These are phyloP conservation scores for Parazoanthus atlanticus DNA, from an alignment of 92 coral and sea anemone species.

Conservation along the genomic window DNA sequence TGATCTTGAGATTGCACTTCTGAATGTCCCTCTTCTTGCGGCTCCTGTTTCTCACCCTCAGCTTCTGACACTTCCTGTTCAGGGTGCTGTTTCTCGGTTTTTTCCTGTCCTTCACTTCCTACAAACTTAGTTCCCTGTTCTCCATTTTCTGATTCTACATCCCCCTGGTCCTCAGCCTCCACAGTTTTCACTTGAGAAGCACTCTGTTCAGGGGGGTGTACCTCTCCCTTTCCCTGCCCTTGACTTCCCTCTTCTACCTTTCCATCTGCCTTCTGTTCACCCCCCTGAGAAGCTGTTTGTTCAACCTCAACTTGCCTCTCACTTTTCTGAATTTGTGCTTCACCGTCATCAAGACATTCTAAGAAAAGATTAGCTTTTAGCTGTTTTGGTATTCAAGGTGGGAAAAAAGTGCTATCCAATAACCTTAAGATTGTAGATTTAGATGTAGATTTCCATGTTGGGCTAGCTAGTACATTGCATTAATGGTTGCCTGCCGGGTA, in stretches of 20 bases:
- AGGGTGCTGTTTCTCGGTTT: conserved; percentile 4
- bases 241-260: conserved; percentile 35
- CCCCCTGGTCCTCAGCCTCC: conserved; percentile 27
- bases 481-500: too few relatives aligned
- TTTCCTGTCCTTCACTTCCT: conserved; percentile 18
- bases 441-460: too few relatives aligned
- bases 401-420: too few relatives aligned
- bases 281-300: conserved; percentile 45
- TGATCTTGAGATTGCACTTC: not conserved
- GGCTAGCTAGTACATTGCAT: too few relatives aligned
- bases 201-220: conserved; percentile 42
- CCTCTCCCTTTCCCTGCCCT: conserved; percentile 20
- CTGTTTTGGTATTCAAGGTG: too few relatives aligned
- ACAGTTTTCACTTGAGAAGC: conserved; percentile 22
- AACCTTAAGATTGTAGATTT: too few relatives aligned
- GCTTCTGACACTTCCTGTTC: not conserved
- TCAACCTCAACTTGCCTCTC: conserved; percentile 24
- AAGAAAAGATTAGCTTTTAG: conserved; percentile 14
- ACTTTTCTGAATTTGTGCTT: not conserved
- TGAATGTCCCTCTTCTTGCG: not conserved
- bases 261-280: conserved; percentile 43
- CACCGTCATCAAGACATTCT: conserved; percentile 24
- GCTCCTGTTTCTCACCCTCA: not conserved
- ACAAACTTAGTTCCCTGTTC: conserved; percentile 18
- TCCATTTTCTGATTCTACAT: conserved; percentile 16